Percentiles rank a stretch among this genome's conserved stretches.
phyloP scores from a whole-genome alignment of 2,797 vertebrate genomes.

The Anguilla marmorata region DNA sequence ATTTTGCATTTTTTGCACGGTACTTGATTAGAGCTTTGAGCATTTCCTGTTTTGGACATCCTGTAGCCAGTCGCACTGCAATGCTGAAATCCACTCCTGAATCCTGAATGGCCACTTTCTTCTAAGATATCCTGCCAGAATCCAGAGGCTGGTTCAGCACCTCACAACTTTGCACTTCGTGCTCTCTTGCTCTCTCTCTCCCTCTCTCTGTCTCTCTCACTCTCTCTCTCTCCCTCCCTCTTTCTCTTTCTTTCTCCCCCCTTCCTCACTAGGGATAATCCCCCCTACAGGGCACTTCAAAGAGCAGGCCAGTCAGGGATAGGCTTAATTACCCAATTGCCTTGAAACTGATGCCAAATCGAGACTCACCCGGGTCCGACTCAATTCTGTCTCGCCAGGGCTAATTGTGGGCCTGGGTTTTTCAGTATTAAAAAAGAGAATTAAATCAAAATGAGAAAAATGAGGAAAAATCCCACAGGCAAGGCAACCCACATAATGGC shows the following conservation, averaged over 20 bases:
- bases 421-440: constrained; percentile 43
- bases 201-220: constrained; percentile 30
- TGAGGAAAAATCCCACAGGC: constrained; percentile 46
- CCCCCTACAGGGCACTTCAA: constrained; percentile 74
- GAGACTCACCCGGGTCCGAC: constrained; percentile 60
- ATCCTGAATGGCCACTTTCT: neutral
- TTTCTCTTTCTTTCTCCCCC: constrained; percentile 38
- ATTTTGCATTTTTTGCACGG: neutral
- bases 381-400: constrained; percentile 57
- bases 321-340: constrained; percentile 75
- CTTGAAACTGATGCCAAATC: constrained; percentile 74
- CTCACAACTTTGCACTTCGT: neutral
- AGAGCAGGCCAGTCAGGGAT: constrained; percentile 70
- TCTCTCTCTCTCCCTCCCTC: constrained; percentile 25
- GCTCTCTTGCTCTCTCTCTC: constrained; percentile 49
- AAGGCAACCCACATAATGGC: constrained; percentile 46
- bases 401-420: constrained; percentile 62
- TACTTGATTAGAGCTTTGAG: neutral
- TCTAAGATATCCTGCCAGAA: neutral
- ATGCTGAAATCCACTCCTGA: neutral
- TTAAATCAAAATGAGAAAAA: constrained; percentile 55
- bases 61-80: neutral
- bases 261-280: constrained; percentile 70
- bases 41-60: neutral
- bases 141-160: constrained; percentile 7